These are phyloP conservation scores for Hipposideros armiger DNA, from an alignment of 2,113 vertebrate species.

Conservation along the genomic window DNA sequence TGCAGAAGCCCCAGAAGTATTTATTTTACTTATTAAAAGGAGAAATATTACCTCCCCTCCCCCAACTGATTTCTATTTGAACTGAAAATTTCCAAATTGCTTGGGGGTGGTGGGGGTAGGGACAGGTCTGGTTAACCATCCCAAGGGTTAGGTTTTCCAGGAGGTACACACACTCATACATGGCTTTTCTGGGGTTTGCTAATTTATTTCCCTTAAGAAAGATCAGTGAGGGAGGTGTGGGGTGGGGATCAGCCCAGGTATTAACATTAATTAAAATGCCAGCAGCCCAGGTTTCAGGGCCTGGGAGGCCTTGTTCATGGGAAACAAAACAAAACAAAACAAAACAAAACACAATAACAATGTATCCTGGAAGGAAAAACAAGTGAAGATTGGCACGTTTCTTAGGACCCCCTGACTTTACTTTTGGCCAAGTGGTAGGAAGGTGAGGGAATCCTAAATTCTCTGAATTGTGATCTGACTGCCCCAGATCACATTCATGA, in stretches of 20 bases:
- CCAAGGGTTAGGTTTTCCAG: background rate
- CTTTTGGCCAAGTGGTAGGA: background rate
- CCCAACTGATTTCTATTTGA: background rate
- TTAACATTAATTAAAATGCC: conserved; percentile 70
- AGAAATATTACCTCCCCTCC: background rate
- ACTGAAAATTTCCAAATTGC: conserved; percentile 11
- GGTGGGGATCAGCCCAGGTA: background rate
- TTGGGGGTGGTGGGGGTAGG: background rate
- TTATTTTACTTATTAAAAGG: conserved; percentile 39
- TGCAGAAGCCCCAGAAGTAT: background rate
- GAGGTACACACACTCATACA: background rate
- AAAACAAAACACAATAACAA: no score
- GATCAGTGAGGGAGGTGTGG: background rate
- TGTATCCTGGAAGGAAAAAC: background rate
- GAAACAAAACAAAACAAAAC: conserved; percentile 26
- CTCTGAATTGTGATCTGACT: background rate
- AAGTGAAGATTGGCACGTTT: background rate
- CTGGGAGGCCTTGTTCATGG: background rate
- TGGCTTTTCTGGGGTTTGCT: conserved; percentile 10
- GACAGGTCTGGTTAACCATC: background rate
- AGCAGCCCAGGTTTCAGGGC: background rate
- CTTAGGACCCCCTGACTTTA: background rate
- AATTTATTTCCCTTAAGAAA: conserved; percentile 22
- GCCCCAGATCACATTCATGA: background rate
- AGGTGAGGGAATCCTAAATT: background rate